Percentiles rank a stretch among this genome's conserved stretches.
These are phyloP conservation scores for Esox masquinongy DNA, from an alignment of 2,797 vertebrate species.

Conservation along the genomic window DNA sequence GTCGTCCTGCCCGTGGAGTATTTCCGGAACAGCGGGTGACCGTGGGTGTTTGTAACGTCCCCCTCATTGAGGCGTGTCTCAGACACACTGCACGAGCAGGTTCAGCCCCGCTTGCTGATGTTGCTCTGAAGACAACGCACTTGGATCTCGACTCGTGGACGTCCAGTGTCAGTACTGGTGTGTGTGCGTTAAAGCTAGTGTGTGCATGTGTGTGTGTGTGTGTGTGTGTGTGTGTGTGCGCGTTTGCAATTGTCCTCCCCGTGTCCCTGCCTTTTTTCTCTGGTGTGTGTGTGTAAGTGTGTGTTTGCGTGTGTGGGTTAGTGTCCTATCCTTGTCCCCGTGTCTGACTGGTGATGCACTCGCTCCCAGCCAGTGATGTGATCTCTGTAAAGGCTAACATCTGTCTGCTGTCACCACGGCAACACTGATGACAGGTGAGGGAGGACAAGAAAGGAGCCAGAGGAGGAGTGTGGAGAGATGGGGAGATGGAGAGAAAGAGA, in stretches of 20 bases:
- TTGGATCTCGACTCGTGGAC: too few species aligned
- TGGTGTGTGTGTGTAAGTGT: constrained; percentile 5
- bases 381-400: constrained; percentile 91
- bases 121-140: too few species aligned
- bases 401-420: constrained; percentile 89
- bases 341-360: constrained; percentile 76
- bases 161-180: too few species aligned
- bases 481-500: constrained; percentile 32
- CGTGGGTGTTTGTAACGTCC: too few species aligned
- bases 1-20: too few species aligned
- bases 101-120: too few species aligned
- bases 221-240: constrained; percentile 12
- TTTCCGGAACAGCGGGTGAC: too few species aligned
- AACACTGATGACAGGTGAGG: constrained; percentile 82
- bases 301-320: constrained; percentile 59
- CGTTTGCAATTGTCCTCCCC: not conserved
- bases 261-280: too few species aligned
- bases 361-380: constrained; percentile 81
- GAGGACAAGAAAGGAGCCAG: constrained; percentile 38
- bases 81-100: too few species aligned
- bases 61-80: too few species aligned
- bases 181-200: too few species aligned
- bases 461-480: constrained; percentile 5
- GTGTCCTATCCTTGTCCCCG: constrained; percentile 67
- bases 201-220: constrained; percentile 3